Evolutionary conservation across 2,113 vertebrate species (phyloP).

Genomic region (Neotoma lepida): DNA sequence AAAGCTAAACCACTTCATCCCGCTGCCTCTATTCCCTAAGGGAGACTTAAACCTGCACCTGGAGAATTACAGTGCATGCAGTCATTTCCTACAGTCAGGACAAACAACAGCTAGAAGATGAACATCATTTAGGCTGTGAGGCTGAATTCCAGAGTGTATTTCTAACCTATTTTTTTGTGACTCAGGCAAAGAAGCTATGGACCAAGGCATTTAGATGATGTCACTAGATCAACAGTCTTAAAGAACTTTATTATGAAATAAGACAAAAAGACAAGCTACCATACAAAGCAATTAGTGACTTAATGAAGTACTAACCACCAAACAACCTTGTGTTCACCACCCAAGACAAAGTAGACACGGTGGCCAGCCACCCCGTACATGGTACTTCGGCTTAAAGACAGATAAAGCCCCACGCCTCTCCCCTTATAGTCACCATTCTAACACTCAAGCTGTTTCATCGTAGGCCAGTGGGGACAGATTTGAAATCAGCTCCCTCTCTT

Average conservation of each 20-base stretch:
- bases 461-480: background rate
- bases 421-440: background rate
- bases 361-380: background rate
- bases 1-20: constrained; percentile 1
- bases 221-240: constrained; percentile 37
- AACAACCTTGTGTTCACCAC: background rate
- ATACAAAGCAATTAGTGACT: constrained; percentile 12
- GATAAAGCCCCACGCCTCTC: background rate
- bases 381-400: background rate
- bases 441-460: background rate
- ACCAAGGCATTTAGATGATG: constrained; percentile 43
- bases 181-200: constrained; percentile 33
- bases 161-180: background rate
- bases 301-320: background rate
- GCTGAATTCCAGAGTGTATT: background rate
- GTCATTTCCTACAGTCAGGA: constrained; percentile 54
- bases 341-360: background rate
- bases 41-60: background rate
- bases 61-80: background rate
- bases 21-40: background rate
- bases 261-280: constrained; percentile 21
- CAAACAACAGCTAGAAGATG: constrained; percentile 44
- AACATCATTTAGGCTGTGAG: constrained; percentile 46
- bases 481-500: background rate
- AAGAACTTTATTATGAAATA: constrained; percentile 46